Percentiles rank a stretch among this genome's conserved stretches.
phyloP scores from a whole-genome alignment of 2,797 vertebrate species.

The Phoebastria nigripes region DNA sequence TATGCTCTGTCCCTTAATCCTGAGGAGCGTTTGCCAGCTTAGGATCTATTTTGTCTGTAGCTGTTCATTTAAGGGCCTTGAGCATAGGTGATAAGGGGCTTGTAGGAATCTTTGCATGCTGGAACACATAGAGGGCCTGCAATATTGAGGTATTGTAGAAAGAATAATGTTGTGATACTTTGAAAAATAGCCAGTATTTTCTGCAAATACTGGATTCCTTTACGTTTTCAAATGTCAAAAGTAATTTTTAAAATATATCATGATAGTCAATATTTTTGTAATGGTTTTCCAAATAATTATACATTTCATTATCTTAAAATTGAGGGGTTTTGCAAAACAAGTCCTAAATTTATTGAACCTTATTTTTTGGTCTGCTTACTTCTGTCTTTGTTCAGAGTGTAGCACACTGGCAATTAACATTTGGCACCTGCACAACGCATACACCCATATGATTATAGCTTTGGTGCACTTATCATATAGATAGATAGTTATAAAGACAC shows the following conservation, averaged over 20 bases:
- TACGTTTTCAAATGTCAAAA: not conserved
- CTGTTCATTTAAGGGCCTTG: not conserved
- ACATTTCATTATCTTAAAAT: not conserved
- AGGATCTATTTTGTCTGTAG: not conserved
- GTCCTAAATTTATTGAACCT: not conserved
- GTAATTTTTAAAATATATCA: not conserved
- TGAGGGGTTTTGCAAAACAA: not conserved
- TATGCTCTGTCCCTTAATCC: not conserved
- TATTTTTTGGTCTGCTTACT: not conserved
- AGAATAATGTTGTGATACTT: not conserved
- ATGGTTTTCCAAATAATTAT: not conserved
- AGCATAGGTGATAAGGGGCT: not conserved
- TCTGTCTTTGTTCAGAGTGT: not conserved
- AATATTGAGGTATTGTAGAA: not conserved
- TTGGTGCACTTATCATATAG: not conserved
- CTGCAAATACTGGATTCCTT: not conserved
- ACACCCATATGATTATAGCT: accelerated
- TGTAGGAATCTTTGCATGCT: not conserved
- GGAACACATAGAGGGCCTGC: not conserved
- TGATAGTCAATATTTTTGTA: not conserved
- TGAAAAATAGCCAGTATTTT: not conserved
- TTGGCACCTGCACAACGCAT: not conserved
- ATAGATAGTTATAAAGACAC: not conserved
- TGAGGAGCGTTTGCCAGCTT: not conserved
- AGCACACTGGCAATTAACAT: not conserved